phyloP scores from a whole-genome alignment of 2,888 invertebrate genomes.

The Agrotis exclamationis region DNA sequence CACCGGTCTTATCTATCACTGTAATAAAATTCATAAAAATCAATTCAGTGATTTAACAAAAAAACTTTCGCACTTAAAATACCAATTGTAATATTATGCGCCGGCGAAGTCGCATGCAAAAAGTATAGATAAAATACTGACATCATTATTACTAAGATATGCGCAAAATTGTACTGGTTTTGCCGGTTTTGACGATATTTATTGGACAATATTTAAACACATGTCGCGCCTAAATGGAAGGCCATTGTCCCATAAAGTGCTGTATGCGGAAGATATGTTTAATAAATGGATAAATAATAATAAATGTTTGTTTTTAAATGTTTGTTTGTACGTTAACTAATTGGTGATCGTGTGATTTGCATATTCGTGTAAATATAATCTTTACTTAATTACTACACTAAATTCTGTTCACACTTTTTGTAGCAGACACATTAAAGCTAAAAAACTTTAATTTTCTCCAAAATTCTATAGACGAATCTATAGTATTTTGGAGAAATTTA shows the following conservation, averaged over 20 bases:
- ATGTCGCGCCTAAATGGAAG: conserved; percentile 36
- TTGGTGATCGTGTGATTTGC: conserved; percentile 20
- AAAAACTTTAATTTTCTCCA: too few species aligned
- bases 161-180: conserved; percentile 57
- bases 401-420: too few species aligned
- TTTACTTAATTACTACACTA: too few species aligned
- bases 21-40: too few species aligned
- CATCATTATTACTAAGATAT: conserved; percentile 51
- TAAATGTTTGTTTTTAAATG: conserved; percentile 12
- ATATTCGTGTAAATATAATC: conserved; percentile 7
- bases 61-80: too few species aligned
- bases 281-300: conserved; percentile 21
- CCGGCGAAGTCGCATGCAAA: background rate
- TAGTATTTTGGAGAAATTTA: too few species aligned
- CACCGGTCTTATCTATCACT: too few species aligned
- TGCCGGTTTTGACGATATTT: conserved; percentile 46
- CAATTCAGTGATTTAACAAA: too few species aligned
- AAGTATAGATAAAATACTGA: conserved; percentile 45
- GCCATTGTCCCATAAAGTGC: conserved; percentile 48
- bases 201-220: conserved; percentile 45
- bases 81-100: too few species aligned
- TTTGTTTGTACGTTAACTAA: conserved; percentile 30
- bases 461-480: too few species aligned
- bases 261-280: conserved; percentile 44
- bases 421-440: too few species aligned